phyloP scores from a whole-genome alignment of 35 echinoderm and acorn worm species.

The Eucidaris tribuloides region DNA sequence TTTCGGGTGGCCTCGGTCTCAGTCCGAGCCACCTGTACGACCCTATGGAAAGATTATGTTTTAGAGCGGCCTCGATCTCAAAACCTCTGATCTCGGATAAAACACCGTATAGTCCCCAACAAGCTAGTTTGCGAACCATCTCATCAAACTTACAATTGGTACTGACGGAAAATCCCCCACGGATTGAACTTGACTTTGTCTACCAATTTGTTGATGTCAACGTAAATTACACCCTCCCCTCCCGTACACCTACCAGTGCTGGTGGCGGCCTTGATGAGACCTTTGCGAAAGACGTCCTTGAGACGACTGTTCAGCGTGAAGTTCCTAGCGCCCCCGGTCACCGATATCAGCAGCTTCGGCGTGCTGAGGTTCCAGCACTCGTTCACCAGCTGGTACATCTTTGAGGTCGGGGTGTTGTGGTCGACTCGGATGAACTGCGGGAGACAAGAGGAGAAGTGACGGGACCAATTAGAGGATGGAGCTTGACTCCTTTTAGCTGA shows the following conservation, averaged over 20 bases:
- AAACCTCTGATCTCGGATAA: too few relatives aligned
- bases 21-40: too few relatives aligned
- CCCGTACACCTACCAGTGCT: constrained; percentile 12
- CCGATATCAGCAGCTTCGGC: constrained; percentile 20
- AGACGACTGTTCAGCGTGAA: neutral
- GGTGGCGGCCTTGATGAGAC: neutral
- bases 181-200: too few relatives aligned
- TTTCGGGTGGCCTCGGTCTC: too few relatives aligned
- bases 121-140: too few relatives aligned
- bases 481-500: neutral
- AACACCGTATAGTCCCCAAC: too few relatives aligned
- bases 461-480: neutral
- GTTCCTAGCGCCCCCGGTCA: neutral
- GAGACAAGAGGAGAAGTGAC: neutral
- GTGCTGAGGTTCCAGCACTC: constrained; percentile 81
- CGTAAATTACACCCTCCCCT: too few relatives aligned
- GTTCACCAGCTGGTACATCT: constrained; percentile 52
- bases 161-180: too few relatives aligned
- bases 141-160: too few relatives aligned
- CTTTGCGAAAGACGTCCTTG: neutral
- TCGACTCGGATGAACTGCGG: constrained; percentile 73
- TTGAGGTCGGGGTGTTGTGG: constrained; percentile 51
- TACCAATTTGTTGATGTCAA: too few relatives aligned
- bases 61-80: too few relatives aligned
- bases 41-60: too few relatives aligned